Conservation (phyloP, 2,888 invertebrate species). For the Sinelater perroti region DNA sequence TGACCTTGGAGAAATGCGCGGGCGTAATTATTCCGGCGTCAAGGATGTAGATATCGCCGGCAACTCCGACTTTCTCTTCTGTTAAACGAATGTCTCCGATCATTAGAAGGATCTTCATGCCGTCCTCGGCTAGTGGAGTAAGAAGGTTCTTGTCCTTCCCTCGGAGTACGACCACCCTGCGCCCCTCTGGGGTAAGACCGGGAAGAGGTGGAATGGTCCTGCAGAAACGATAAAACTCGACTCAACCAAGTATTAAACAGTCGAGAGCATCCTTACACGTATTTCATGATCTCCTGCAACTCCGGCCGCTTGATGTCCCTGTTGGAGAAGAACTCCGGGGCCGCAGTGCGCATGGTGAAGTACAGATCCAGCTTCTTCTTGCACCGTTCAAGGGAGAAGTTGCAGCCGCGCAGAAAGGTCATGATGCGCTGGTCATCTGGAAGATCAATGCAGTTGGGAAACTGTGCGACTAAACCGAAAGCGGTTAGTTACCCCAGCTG, state of each 20-base stretch:
- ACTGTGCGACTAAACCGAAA: not conserved
- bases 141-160: constrained; percentile 75
- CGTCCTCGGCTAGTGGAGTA: constrained; percentile 77
- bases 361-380: constrained; percentile 89
- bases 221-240: too few species aligned
- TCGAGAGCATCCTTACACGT: constrained; percentile 68
- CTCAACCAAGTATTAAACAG: constrained; percentile 38
- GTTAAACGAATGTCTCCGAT: constrained; percentile 81
- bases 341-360: constrained; percentile 83
- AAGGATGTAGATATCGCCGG: constrained; percentile 83
- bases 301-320: constrained; percentile 78
- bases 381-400: constrained; percentile 86
- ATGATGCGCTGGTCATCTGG: constrained; percentile 80
- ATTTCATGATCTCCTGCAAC: constrained; percentile 72
- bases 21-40: constrained; percentile 83
- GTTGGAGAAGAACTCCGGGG: constrained; percentile 83
- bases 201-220: constrained; percentile 83
- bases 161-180: constrained; percentile 78
- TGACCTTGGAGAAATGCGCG: constrained; percentile 84
- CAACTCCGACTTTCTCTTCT: constrained; percentile 82
- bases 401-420: constrained; percentile 85
- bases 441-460: constrained; percentile 26
- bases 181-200: constrained; percentile 81
- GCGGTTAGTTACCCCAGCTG: constrained; percentile 67
- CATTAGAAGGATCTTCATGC: constrained; percentile 85